Evolutionary conservation across 2,113 vertebrate species (phyloP).

Genomic region (Pelecanoides urinatrix): DNA sequence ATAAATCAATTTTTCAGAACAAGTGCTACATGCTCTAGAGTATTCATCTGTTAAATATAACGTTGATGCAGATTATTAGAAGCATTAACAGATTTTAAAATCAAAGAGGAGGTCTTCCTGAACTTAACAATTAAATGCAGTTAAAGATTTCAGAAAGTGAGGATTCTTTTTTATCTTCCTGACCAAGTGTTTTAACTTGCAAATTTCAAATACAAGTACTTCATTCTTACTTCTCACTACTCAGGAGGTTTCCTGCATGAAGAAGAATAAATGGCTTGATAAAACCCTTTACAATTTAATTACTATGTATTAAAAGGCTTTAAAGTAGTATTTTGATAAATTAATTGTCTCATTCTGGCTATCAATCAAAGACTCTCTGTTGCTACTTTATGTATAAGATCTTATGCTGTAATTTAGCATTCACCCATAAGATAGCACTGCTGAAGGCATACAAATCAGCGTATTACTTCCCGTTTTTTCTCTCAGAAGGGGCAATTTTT

Average conservation of each 20-base stretch:
- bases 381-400: not conserved
- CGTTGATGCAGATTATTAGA: rapidly evolving
- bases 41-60: not conserved
- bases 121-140: rapidly evolving
- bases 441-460: not conserved
- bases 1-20: too few species aligned
- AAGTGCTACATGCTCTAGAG: not conserved
- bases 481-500: not conserved
- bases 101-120: not conserved
- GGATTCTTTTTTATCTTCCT: not conserved
- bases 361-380: not conserved
- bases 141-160: not conserved
- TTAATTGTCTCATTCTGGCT: not conserved
- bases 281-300: not conserved
- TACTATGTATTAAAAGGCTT: not conserved
- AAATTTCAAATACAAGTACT: not conserved
- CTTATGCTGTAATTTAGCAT: not conserved
- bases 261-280: not conserved
- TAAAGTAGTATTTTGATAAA: not conserved
- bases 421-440: not conserved
- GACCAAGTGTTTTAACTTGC: not conserved
- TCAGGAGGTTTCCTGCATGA: not conserved
- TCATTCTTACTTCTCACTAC: not conserved
- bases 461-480: rapidly evolving
- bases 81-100: not conserved